Evolutionary conservation across 2,797 vertebrate genomes (phyloP).

Genomic region (Silurus lanzhouensis): DNA sequence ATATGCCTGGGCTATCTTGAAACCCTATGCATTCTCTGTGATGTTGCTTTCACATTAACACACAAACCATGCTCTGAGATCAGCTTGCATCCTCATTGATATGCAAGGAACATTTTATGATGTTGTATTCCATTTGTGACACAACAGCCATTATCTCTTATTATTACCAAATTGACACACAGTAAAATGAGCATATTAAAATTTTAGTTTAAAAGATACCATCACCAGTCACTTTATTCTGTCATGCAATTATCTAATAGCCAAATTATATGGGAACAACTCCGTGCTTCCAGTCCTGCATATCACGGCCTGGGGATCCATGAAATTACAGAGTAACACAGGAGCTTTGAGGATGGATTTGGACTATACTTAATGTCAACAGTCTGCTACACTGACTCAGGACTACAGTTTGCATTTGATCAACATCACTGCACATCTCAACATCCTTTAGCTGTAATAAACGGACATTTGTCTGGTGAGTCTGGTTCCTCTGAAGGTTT

Average conservation of each 20-base stretch:
- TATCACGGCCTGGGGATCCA: no score
- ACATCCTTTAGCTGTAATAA: no score
- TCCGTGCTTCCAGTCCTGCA: background rate
- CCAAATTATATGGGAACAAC: background rate
- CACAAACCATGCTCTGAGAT: slow-evolving; percentile 25
- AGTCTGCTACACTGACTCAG: no score
- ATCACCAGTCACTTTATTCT: background rate
- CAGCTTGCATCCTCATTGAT: slow-evolving; percentile 18
- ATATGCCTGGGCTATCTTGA: slow-evolving; percentile 55
- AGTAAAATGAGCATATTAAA: background rate
- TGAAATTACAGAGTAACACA: no score
- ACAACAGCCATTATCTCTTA: background rate
- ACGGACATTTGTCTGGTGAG: no score
- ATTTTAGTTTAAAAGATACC: background rate
- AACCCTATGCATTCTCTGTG: slow-evolving; percentile 48
- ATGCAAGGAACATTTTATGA: background rate
- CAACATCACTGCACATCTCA: no score
- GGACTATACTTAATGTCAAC: no score
- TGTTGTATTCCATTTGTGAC: slow-evolving; percentile 1
- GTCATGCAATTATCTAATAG: slow-evolving; percentile 6
- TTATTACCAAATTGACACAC: background rate
- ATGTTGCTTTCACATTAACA: slow-evolving; percentile 51
- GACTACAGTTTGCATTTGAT: no score
- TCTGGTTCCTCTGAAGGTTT: no score
- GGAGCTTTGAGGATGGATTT: no score